phyloP scores from a whole-genome alignment of 2,797 vertebrate genomes.

The Schizopygopsis malacanthus region DNA sequence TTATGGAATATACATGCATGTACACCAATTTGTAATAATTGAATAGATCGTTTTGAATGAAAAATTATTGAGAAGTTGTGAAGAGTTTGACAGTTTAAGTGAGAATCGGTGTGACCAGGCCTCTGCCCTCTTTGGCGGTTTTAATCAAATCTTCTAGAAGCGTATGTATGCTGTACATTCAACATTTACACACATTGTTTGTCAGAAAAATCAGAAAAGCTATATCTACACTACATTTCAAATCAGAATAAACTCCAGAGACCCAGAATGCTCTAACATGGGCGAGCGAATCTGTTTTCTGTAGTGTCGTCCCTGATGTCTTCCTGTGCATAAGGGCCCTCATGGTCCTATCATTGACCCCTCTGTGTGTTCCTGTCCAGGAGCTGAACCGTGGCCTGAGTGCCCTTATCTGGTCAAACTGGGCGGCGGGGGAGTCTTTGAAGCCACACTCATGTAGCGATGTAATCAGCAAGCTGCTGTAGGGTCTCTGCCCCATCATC shows the following conservation, averaged over 20 bases:
- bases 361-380: conserved; percentile 76
- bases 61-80: too few relatives aligned
- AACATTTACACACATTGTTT: too few relatives aligned
- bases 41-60: too few relatives aligned
- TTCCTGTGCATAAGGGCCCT: conserved; percentile 65
- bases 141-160: too few relatives aligned
- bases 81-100: too few relatives aligned
- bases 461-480: conserved; percentile 79
- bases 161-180: too few relatives aligned
- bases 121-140: too few relatives aligned
- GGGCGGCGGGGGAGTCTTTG: conserved; percentile 78
- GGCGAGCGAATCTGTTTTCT: not conserved
- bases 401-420: conserved; percentile 82
- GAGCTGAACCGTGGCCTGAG: conserved; percentile 76
- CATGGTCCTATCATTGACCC: conserved; percentile 77
- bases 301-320: not conserved
- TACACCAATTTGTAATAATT: too few relatives aligned
- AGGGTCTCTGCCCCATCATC: conserved; percentile 62
- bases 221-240: not conserved
- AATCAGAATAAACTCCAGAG: not conserved
- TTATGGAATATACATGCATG: too few relatives aligned
- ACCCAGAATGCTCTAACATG: conserved; percentile 46
- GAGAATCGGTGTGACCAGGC: too few relatives aligned
- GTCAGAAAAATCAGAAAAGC: too few relatives aligned
- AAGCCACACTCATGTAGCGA: conserved; percentile 79